Base-by-base conservation (phyloP, 2,797 vertebrate genomes). In the Eidolon dupreanum region DNA sequence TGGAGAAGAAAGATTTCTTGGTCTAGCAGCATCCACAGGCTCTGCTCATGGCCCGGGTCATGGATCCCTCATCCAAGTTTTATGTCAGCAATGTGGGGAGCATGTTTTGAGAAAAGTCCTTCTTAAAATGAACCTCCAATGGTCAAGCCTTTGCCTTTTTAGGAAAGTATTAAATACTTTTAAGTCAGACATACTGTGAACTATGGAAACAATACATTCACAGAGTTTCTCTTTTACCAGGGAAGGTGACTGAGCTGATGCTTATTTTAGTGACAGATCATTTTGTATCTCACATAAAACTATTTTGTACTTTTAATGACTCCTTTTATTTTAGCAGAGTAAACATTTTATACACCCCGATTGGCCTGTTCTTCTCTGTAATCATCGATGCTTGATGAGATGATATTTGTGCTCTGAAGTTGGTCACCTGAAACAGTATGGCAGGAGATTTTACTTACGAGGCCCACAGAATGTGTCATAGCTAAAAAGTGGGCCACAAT, bases 261-360 rank as follows among this genome's bases (percentile, higher is more conserved):
- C 38, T 79, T 82, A 46, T 88, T 97, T 97, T 85, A 26, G 6
- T 61, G 96, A 90, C 49, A 92, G 78, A 81, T 73, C 43, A 68
- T 33, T 75, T 77, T 93, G 78, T 36, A 63, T 91, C 78, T 0
- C 0, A 83, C 59, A 77, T 70, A 96, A 94, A 97, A 96, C 5
- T 0, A 53, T 43, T 91, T 74, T 95, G n/a, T 26, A 65, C 93
- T 95, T 79, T 49, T 95, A 70, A 75, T 53, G 28, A 88, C 26
- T 3, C 26, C 6, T 92, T 93, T 83, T 81, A 78, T 89, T 82
- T 16, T 61, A 87, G 61, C 33, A 79, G 38, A 82, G 6, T 28
- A 75, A 86, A 57, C 36, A 49, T 5, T 79, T 41, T 68, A 28
- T 31, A 59, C 77, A 26, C n/a, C 31, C 89, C 24, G 31, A 26